A percentile compares a stretch with the other conserved stretches of the same genome.
These are phyloP conservation scores for Drusus annulatus DNA, from an alignment of 1,140 invertebrate genomes.

Conservation along the genomic window DNA sequence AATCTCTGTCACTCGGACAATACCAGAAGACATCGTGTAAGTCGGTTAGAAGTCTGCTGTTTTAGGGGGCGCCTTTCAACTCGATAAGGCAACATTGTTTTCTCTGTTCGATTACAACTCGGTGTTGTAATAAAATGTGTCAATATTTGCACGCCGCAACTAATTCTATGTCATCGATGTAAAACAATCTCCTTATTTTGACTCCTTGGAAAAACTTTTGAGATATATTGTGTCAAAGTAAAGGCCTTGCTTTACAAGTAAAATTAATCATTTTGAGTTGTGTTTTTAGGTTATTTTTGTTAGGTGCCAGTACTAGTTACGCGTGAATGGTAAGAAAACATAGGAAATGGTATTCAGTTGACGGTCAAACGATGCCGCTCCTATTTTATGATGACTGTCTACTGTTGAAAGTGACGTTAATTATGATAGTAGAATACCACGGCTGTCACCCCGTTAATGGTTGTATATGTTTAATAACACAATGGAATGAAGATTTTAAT, in stretches of 20 bases:
- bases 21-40: neutral
- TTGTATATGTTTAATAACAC: neutral
- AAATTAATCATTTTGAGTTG: too few species aligned
- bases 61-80: too few species aligned
- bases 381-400: conserved; percentile 2
- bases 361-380: conserved; percentile 3
- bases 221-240: too few species aligned
- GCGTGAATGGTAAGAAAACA: too few species aligned
- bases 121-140: neutral
- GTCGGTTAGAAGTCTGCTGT: neutral
- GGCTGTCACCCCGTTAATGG: conserved; percentile 9
- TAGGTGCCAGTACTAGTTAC: too few species aligned
- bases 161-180: too few species aligned
- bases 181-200: too few species aligned
- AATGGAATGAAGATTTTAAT: neutral
- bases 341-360: neutral
- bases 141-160: neutral
- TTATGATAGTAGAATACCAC: neutral
- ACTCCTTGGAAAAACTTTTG: too few species aligned
- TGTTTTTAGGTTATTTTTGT: too few species aligned
- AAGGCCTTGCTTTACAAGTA: too few species aligned
- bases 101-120: neutral
- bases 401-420: conserved; percentile 11
- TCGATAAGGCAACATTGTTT: conserved; percentile 1
- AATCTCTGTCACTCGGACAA: conserved; percentile 30